Evolutionary conservation across 2,888 invertebrate genomes (phyloP).

Genomic region (Chironomus tentans): DNA sequence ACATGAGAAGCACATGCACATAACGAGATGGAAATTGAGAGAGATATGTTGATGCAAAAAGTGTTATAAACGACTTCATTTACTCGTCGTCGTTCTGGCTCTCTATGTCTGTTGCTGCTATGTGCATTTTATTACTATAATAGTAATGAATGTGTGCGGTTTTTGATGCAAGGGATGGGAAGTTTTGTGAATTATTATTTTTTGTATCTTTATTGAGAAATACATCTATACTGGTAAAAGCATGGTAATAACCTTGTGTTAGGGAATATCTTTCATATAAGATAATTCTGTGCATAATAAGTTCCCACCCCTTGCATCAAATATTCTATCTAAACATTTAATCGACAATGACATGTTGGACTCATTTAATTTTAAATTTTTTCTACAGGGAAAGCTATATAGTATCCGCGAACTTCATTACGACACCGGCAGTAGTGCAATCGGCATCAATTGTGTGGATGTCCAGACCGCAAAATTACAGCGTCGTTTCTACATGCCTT

Average conservation of each 20-base stretch:
- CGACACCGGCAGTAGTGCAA: slow-evolving; percentile 54
- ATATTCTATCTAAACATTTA: too few species aligned
- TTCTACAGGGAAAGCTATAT: slow-evolving; percentile 76
- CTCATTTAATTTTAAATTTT: background rate
- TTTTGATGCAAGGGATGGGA: too few species aligned
- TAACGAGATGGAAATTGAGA: background rate
- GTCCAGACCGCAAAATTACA: slow-evolving; percentile 86
- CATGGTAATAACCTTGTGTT: too few species aligned
- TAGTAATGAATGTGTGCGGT: too few species aligned
- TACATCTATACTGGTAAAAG: too few species aligned
- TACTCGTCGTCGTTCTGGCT: background rate
- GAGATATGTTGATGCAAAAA: background rate
- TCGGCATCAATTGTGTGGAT: slow-evolving; percentile 85
- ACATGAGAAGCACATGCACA: background rate
- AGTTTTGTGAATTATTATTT: too few species aligned
- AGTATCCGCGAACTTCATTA: slow-evolving; percentile 83
- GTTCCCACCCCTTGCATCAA: background rate
- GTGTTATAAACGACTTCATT: background rate
- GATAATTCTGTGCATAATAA: too few species aligned
- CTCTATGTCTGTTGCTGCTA: too few species aligned
- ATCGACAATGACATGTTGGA: too few species aligned
- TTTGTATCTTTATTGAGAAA: too few species aligned
- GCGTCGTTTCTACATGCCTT: slow-evolving; percentile 76
- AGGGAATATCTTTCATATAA: too few species aligned
- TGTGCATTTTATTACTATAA: background rate